These are phyloP conservation scores for Microdon myrmicae DNA, from an alignment of 2,888 invertebrate species.

Conservation along the genomic window DNA sequence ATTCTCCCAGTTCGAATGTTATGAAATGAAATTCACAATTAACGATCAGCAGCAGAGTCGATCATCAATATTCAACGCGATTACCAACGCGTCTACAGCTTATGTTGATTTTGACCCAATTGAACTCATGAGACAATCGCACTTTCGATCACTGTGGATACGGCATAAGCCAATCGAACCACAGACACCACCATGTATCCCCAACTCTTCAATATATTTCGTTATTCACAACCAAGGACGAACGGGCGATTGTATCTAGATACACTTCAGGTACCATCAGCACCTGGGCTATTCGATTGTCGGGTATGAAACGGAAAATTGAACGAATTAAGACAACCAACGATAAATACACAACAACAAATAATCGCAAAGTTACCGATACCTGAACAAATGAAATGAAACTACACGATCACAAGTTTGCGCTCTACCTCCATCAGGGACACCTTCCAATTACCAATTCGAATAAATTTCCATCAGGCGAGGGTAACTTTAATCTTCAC, in stretches of 20 bases:
- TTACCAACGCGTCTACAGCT: slow-evolving; percentile 44
- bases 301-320: slow-evolving; percentile 1
- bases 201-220: slow-evolving; percentile 37
- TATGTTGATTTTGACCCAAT: slow-evolving; percentile 52
- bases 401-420: slow-evolving; percentile 6
- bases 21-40: slow-evolving; percentile 51
- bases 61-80: slow-evolving; percentile 52
- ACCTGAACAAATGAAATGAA: slow-evolving; percentile 8
- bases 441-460: slow-evolving; percentile 40
- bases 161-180: too few relatives aligned
- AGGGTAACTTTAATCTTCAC: slow-evolving; percentile 50
- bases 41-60: slow-evolving; percentile 33
- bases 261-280: too few relatives aligned
- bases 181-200: too few relatives aligned
- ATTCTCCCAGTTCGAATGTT: slow-evolving; percentile 46
- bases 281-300: too few relatives aligned
- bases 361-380: slow-evolving; percentile 1
- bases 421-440: slow-evolving; percentile 33
- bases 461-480: slow-evolving; percentile 39
- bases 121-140: slow-evolving; percentile 50
- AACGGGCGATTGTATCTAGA: neutral
- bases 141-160: slow-evolving; percentile 39
- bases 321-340: slow-evolving; percentile 1
- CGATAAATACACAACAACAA: slow-evolving; percentile 8
- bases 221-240: slow-evolving; percentile 41